phyloP scores from a whole-genome alignment of 2,888 invertebrate species.

The Pyrgus malvae region DNA sequence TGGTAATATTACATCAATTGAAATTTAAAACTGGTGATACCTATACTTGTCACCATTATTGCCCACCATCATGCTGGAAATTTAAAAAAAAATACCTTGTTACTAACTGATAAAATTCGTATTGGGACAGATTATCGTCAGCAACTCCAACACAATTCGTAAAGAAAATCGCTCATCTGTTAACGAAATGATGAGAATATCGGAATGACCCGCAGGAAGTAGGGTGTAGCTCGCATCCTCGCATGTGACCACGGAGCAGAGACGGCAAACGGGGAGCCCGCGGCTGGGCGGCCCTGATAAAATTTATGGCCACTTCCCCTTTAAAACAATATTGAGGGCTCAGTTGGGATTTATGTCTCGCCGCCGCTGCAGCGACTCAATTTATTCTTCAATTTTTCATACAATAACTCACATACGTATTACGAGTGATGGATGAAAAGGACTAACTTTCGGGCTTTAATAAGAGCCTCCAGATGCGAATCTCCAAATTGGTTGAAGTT shows the following conservation, averaged over 20 bases:
- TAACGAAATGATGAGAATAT: conserved; percentile 10
- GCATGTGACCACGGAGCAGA: conserved; percentile 38
- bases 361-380: conserved; percentile 82
- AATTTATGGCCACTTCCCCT: conserved; percentile 83
- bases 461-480: conserved; percentile 82
- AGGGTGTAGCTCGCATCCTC: conserved; percentile 29
- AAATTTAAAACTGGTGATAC: no score
- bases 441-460: conserved; percentile 83
- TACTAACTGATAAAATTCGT: no score
- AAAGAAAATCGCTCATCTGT: no score
- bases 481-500: conserved; percentile 82
- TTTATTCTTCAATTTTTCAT: conserved; percentile 83
- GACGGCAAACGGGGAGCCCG: conserved; percentile 46
- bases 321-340: conserved; percentile 84
- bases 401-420: conserved; percentile 83
- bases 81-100: no score
- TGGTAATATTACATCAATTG: no score
- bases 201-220: conserved; percentile 14
- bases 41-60: no score
- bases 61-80: no score
- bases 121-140: no score
- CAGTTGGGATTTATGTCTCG: conserved; percentile 82
- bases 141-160: no score
- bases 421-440: conserved; percentile 82
- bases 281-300: conserved; percentile 78